Evolutionary conservation across 2,888 invertebrate species (phyloP), one percentile per base, ranked within the genome.

Genomic region (Epicampocera succincta): DNA sequence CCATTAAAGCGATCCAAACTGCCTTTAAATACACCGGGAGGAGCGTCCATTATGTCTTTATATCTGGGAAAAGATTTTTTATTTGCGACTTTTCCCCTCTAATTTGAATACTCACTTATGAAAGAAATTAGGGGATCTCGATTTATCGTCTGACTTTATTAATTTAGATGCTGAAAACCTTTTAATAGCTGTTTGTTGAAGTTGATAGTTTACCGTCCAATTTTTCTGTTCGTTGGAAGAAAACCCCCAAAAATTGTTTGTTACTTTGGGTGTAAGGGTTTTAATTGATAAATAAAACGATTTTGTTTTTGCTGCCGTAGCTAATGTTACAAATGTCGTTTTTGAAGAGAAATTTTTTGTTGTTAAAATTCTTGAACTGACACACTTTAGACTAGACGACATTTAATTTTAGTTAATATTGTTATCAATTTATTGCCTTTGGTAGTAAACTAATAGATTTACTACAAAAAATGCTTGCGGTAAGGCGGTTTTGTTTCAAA

Each of bases 1-100:
- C 96, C 96, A 87, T 94, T 93, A 85, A 94, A 96, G 84, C 94
- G 92, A 90, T 96, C 96, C 25, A 87, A 68, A 11, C 86, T 86
- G 0, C 94, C 92, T 44, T 90, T 87, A 87, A 94, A 94, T 11
- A 91, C 71, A 40, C 87, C 88, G 12, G 84, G 63, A 3, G 90
- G 88, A 0, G 82, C 84, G 46, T 88, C 88, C 89, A 90, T 90
- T 38, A 81, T 75, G 9, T 60, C 61, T 58, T 58, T 61, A 52
- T 81, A 81, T 68, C 81, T 81, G 56, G 38, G n/a, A 25, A 40
- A 19, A 29, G 1, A 12, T 12, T 12, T 61, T 17, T n/a, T 12
- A 42, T 19, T 25, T 33, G 3, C 8, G 33, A 3, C 12, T 44
- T 58, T 17, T n/a, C 46, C 21, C 9, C 3, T 46, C 3, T 46